Base-by-base conservation (phyloP, 2,797 vertebrate species). In the Percopsis omiscomaycus region DNA sequence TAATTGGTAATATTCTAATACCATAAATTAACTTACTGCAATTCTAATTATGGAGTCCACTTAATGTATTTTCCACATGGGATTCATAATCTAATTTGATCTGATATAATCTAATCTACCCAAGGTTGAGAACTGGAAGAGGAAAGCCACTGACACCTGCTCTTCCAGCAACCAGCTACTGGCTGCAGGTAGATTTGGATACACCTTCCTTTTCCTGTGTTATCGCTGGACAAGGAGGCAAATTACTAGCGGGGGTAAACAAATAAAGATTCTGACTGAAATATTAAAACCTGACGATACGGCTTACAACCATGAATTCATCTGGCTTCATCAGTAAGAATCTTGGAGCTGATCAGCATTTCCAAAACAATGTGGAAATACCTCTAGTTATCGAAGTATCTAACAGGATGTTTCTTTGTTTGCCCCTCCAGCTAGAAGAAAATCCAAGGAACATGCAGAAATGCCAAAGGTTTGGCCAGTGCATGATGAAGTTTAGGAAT, bases 41-140 rank as follows among this genome's bases (percentile, higher is more conserved):
- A 42, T 9, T 42, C 9, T 42, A 42, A 42, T 6, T 42, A 9
- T 42, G 37, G 37, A 42, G 9, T 42, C 5, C 37, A 42, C 37
- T 42, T 42, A 42, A 42, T 59, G 2, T 13, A 29, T n/a, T 52
- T 22, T 47, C 14, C 8, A 32, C 14, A 4, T 48, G 12, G 47
- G 47, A 15, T 48, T 13, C 14, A 4, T 48, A 48, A 48, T 48
- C 11, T 15, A 10, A 51, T 51, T 27, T 51, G 9, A 16, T 51
- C 4, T 3, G 11, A 51, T 42, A 9, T 42, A 42, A 42, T 42
- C 6, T 11, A 5, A 61, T 58, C 1, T 61, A 15, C 16, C 30
- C 59, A 86, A 98, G 96, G 94, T 96, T 71, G 92, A 94, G 64
- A 93, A 83, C 54, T 98, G 96, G 96, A 85, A 84, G 37, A 87